phyloP scores from a whole-genome alignment of 2,113 vertebrate genomes.

The Monarcha castaneiventris region DNA sequence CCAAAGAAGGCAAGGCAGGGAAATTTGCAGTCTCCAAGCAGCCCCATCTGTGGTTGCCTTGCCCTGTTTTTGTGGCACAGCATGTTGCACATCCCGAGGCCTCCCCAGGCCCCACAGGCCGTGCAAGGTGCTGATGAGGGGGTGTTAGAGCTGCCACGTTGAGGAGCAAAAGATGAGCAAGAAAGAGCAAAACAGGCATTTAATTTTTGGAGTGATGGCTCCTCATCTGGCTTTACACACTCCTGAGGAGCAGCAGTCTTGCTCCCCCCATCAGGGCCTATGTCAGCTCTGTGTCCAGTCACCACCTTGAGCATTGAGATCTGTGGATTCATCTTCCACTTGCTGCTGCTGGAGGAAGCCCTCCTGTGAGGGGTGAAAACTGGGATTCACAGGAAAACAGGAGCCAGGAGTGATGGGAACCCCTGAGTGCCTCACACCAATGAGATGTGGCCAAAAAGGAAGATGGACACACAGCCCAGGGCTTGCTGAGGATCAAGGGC shows the following conservation, averaged over 20 bases:
- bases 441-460: neutral
- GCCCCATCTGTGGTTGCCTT: neutral
- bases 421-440: neutral
- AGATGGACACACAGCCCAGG: neutral
- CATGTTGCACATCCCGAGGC: neutral
- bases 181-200: neutral
- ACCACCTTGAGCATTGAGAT: neutral
- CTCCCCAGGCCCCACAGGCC: neutral
- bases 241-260: neutral
- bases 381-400: neutral
- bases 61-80: neutral
- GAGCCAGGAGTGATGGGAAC: neutral
- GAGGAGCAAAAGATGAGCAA: neutral
- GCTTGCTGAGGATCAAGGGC: neutral
- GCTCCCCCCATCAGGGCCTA: neutral
- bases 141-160: rapidly evolving
- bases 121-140: neutral
- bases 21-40: neutral
- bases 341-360: neutral
- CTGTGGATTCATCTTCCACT: neutral
- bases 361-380: neutral
- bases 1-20: neutral
- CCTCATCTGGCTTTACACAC: neutral
- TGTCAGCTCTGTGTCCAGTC: neutral
- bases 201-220: neutral